Conservation (phyloP, 2,113 vertebrate genomes). For the Hepsetus odoe region DNA sequence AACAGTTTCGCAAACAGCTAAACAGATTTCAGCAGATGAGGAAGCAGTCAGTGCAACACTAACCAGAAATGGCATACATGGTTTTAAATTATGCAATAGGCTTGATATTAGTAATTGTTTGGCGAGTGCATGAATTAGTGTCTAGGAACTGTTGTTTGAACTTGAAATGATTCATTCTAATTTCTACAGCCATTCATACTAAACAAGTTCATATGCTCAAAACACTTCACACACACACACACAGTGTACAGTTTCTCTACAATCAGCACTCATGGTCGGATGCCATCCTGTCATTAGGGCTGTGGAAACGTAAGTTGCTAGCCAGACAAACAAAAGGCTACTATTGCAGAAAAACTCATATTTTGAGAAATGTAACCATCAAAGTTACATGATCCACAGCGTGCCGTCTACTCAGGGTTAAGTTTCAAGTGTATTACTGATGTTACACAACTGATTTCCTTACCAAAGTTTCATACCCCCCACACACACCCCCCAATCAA, state of each 20-base stretch:
- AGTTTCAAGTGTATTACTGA: neutral
- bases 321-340: constrained; percentile 33
- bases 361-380: constrained; percentile 12
- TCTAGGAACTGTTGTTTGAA: neutral
- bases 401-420: neutral
- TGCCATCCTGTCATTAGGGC: constrained; percentile 25
- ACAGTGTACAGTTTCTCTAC: constrained; percentile 15
- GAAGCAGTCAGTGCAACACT: neutral
- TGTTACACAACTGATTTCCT: neutral
- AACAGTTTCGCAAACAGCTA: constrained; percentile 2
- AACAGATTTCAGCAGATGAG: neutral
- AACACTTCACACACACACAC: neutral
- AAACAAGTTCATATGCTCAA: neutral
- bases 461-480: neutral
- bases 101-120: neutral
- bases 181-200: neutral
- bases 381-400: neutral
- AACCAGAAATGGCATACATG: neutral
- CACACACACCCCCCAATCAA: too few relatives aligned
- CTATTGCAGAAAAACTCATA: constrained; percentile 2
- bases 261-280: neutral
- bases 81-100: neutral
- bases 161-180: neutral
- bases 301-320: constrained; percentile 19
- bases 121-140: neutral